Base-by-base conservation (phyloP, 2,888 invertebrate genomes). In the Salpingus planirostris region DNA sequence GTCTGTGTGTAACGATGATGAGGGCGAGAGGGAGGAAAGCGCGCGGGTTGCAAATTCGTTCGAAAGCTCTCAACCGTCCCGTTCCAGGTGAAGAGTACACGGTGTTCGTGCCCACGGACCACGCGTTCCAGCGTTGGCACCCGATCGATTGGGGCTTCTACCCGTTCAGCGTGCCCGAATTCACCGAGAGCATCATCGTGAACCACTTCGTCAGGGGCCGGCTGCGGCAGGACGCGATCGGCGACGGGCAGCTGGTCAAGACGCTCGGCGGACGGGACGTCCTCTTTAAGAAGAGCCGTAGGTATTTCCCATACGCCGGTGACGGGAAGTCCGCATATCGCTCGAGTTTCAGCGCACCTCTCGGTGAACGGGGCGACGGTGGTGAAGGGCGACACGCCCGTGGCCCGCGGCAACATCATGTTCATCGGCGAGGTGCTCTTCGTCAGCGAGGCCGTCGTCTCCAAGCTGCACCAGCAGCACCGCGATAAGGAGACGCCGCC, bases 71-170 rank as follows among this genome's bases (percentile, higher is more conserved):
- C n/a, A n/a, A n/a, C n/a, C n/a, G n/a, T 22, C 22, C 24, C 25
- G 29, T 54, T 54, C 15, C 55, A 71, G 71, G 67, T 46, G 69
- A 72, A 44, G 65, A 68, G 31, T 78, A 74, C 52, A 77, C 76
- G 15, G 73, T 76, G 8, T 68, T 78, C 40, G 71, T 77, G 42
- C 78, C 78, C 30, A 72, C 73, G 32, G 76, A 77, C 56, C 71
- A 72, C 55, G 77, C 77, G 36, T 77, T 78, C 54, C 76, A 76
- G 53, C 63, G 75, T 40, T 77, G 76, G 76, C 76, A 77, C 59
- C 77, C 78, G 32, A 77, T 77, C 46, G 77, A 77, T 57, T 77
- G 77, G 76, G 78, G 77, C 25, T 78, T 78, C 63, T 77, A 77
- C 58, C 77, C 77, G 3, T 78, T 78, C 55, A 73, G 74, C 47